phyloP scores from a whole-genome alignment of 2,888 invertebrate species.

The Parnassius glacialis region DNA sequence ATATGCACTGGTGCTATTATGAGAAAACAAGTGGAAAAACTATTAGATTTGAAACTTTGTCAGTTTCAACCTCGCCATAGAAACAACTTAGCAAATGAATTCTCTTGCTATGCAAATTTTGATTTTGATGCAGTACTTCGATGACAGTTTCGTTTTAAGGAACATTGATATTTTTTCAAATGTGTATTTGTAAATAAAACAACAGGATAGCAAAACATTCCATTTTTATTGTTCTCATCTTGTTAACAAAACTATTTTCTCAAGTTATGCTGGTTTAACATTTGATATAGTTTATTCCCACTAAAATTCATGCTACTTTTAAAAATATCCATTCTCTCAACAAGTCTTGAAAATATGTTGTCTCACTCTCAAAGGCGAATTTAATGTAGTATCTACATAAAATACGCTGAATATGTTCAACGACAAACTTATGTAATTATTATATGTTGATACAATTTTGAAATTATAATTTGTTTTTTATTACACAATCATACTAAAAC shows the following conservation, averaged over 20 bases:
- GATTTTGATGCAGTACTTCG: conserved; percentile 78
- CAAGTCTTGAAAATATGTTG: conserved; percentile 34
- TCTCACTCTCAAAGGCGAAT: conserved; percentile 21
- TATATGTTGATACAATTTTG: no score
- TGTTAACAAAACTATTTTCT: conserved; percentile 64
- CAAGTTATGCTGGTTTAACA: conserved; percentile 69
- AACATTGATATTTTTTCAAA: neutral
- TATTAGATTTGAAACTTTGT: conserved; percentile 84
- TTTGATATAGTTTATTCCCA: conserved; percentile 34
- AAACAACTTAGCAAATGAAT: conserved; percentile 96
- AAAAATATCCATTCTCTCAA: conserved; percentile 35
- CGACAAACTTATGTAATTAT: no score
- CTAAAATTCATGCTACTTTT: conserved; percentile 18
- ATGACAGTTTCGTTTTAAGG: conserved; percentile 1
- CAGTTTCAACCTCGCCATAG: conserved; percentile 90
- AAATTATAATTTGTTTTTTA: no score
- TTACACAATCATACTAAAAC: no score
- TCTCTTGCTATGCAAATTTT: conserved; percentile 95
- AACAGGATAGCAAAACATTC: conserved; percentile 52
- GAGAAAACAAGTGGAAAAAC: conserved; percentile 83
- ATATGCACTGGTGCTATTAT: conserved; percentile 94
- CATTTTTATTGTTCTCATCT: conserved; percentile 65
- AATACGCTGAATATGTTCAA: no score
- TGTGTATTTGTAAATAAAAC: conserved; percentile 48
- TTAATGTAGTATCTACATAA: no score